Percentiles rank a stretch among this genome's conserved stretches.
phyloP scores from a whole-genome alignment of 2,797 vertebrate species.

The Capromys pilorides region DNA sequence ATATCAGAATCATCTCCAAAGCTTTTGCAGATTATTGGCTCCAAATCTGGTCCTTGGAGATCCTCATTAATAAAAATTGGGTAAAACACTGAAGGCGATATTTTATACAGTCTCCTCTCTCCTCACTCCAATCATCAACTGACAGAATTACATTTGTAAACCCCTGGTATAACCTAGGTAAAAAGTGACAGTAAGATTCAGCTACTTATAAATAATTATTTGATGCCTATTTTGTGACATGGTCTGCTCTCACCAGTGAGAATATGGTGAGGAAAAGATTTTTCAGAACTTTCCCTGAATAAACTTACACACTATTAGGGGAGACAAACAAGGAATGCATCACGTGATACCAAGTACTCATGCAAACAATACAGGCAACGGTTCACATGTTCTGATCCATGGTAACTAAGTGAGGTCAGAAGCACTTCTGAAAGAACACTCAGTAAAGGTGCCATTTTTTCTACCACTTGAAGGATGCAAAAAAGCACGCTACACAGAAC shows the following conservation, averaged over 20 bases:
- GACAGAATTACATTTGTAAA: slow-evolving; percentile 36
- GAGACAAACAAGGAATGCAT: not conserved
- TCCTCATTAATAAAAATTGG: slow-evolving; percentile 11
- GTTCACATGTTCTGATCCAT: not conserved
- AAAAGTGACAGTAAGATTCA: slow-evolving; percentile 4
- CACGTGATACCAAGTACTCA: not conserved
- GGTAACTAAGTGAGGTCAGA: not conserved
- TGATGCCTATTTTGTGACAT: not conserved
- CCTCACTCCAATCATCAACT: not conserved
- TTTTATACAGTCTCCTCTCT: not conserved
- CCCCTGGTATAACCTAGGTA: not conserved
- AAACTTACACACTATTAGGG: not conserved
- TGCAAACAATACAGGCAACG: not conserved
- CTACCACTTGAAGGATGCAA: not conserved
- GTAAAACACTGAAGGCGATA: not conserved
- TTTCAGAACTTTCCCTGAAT: not conserved
- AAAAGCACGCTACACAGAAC: not conserved
- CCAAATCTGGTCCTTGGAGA: not conserved
- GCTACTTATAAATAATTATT: not conserved
- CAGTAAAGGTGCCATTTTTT: not conserved
- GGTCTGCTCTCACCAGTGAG: not conserved
- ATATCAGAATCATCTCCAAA: slow-evolving; percentile 7
- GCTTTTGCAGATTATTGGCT: not conserved
- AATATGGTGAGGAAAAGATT: not conserved
- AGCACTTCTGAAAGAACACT: not conserved